Evolutionary conservation across 2,797 vertebrate genomes (phyloP), one percentile per base, ranked within the genome.

Genomic region (Cynodonichthys magdalenae): DNA sequence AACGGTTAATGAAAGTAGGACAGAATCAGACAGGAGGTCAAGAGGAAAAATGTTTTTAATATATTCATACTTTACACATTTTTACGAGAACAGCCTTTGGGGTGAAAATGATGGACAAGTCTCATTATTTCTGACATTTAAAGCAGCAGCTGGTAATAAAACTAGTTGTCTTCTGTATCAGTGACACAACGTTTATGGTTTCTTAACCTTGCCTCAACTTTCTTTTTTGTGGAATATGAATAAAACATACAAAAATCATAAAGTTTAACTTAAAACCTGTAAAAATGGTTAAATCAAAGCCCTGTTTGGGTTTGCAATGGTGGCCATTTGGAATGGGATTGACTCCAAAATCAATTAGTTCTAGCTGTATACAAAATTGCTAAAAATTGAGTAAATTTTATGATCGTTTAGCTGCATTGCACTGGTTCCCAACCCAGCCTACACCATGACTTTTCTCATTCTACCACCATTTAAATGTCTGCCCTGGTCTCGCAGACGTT

Each of bases 1-100:
- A 71, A 68, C 46, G 44, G 49, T 59, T 1, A 51, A 61, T 42
- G 64, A 31, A 50, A 47, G n/a, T 44, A 59, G 1, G 2, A 54
- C 20, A 46, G 27, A 42, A 19, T 2, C 2, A 65, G 42, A 52
- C 44, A 48, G 24, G 8, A 48, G 45, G 46, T 20, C 39, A 18
- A 36, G 36, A 55, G 11, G 1, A 39, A n/a, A 51, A 2, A 29
- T 31, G 24, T 44, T 24, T 68, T 66, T 53, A 46, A 75, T 55
- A 34, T 27, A 44, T 74, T 63, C 28, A 8, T 39, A 27, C 19
- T n/a, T 56, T 63, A 52, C 47, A 18, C 29, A 18, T 31, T 60
- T 66, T 64, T 62, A 59, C 18, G 19, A n/a, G 18, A 69, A 19
- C 47, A 36, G 15, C 3, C n/a, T 36, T 61, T 11, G 1, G 44